phyloP scores from a whole-genome alignment of 1,140 invertebrate genomes.

The Drosophila pseudoananassae region DNA sequence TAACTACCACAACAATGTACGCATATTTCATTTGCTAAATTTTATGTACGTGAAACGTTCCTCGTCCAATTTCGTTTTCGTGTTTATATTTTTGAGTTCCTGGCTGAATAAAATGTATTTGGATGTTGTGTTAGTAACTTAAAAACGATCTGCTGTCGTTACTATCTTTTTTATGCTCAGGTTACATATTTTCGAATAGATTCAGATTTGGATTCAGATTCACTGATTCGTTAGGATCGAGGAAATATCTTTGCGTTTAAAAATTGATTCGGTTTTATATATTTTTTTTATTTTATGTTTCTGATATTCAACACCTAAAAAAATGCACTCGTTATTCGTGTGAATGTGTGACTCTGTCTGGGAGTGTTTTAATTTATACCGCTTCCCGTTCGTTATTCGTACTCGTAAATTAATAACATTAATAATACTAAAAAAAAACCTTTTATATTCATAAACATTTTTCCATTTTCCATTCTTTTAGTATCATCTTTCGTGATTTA shows the following conservation, averaged over 20 bases:
- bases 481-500: slow-evolving; percentile 48
- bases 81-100: slow-evolving; percentile 11
- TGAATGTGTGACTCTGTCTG: slow-evolving; percentile 25
- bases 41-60: slow-evolving; percentile 54
- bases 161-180: slow-evolving; percentile 17
- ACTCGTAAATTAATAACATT: slow-evolving; percentile 75
- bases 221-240: slow-evolving; percentile 23
- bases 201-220: slow-evolving; percentile 11
- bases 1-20: slow-evolving; percentile 82
- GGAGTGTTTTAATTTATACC: slow-evolving; percentile 9
- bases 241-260: slow-evolving; percentile 42
- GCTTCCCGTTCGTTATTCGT: slow-evolving; percentile 25
- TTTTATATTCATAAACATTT: slow-evolving; percentile 73
- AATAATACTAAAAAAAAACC: slow-evolving; percentile 71
- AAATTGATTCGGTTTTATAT: slow-evolving; percentile 35
- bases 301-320: slow-evolving; percentile 62
- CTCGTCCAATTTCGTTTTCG: slow-evolving; percentile 22
- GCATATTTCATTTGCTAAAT: slow-evolving; percentile 61
- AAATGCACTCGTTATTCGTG: slow-evolving; percentile 53
- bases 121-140: slow-evolving; percentile 40
- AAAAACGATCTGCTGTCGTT: slow-evolving; percentile 46
- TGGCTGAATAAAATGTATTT: slow-evolving; percentile 54
- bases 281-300: slow-evolving; percentile 29
- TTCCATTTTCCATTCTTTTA: slow-evolving; percentile 28
- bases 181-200: slow-evolving; percentile 20